Evolutionary conservation across 2,113 vertebrate species (phyloP).

Genomic region (Papio anubis): DNA sequence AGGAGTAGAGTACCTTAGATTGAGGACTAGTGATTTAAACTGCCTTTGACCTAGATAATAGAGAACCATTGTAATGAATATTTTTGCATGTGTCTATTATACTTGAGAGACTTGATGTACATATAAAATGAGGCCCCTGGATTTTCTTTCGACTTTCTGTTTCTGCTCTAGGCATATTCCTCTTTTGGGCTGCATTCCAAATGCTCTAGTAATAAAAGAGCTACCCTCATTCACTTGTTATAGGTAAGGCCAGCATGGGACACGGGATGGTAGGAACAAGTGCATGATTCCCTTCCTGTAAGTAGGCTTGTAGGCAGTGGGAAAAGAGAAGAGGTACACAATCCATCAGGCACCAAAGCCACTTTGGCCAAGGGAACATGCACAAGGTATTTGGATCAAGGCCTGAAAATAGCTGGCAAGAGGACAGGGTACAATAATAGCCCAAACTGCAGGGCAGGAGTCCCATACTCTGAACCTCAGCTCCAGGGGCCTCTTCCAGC

Average conservation of each 20-base stretch:
- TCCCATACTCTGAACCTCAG: not conserved
- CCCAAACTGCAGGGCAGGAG: not conserved
- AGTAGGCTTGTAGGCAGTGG: not conserved
- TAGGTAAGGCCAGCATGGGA: not conserved
- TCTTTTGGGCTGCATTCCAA: slow-evolving; percentile 27
- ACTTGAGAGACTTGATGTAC: not conserved
- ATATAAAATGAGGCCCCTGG: not conserved
- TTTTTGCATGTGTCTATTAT: not conserved
- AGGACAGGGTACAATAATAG: slow-evolving; percentile 57
- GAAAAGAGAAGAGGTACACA: slow-evolving; percentile 37
- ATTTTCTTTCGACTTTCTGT: slow-evolving; percentile 20
- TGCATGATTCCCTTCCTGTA: not conserved
- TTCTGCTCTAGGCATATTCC: slow-evolving; percentile 24
- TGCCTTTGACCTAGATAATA: not conserved
- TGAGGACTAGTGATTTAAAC: slow-evolving; percentile 41
- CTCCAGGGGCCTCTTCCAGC: not conserved
- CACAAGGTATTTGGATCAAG: slow-evolving; percentile 54
- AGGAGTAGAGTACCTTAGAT: slow-evolving; percentile 18
- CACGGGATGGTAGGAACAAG: not conserved
- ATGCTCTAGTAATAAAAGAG: slow-evolving; percentile 20
- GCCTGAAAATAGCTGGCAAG: slow-evolving; percentile 57
- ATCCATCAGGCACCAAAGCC: slow-evolving; percentile 25
- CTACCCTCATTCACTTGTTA: slow-evolving; percentile 44
- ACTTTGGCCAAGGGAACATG: slow-evolving; percentile 36
- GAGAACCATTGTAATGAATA: slow-evolving; percentile 37